phyloP scores from a whole-genome alignment of 2,888 invertebrate species.

The Polydrusus cervinus region DNA sequence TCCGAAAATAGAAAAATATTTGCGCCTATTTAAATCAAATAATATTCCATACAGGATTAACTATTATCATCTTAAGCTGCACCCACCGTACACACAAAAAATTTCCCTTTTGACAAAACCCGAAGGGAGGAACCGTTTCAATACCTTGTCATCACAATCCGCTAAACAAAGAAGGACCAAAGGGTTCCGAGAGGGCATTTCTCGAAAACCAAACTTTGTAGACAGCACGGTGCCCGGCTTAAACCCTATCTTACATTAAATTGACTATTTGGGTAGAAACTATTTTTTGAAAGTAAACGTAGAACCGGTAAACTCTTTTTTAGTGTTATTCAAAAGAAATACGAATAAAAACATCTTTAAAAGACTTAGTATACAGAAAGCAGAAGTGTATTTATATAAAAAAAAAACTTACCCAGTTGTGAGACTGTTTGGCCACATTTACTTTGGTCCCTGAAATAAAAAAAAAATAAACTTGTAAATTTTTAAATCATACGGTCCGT shows the following conservation, averaged over 20 bases:
- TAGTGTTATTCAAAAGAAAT: background rate
- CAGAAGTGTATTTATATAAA: background rate
- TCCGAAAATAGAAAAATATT: too few relatives aligned
- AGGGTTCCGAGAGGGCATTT: slow-evolving; percentile 37
- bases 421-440: slow-evolving; percentile 73
- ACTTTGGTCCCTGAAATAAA: slow-evolving; percentile 68
- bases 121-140: slow-evolving; percentile 25
- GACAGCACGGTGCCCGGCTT: slow-evolving; percentile 36
- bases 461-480: slow-evolving; percentile 23
- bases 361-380: background rate
- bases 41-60: too few relatives aligned
- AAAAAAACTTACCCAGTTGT: slow-evolving; percentile 71
- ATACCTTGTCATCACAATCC: slow-evolving; percentile 39
- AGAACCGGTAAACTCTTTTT: background rate
- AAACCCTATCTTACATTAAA: slow-evolving; percentile 33
- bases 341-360: background rate
- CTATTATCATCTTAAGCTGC: background rate
- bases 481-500: too few relatives aligned
- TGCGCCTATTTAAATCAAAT: too few relatives aligned
- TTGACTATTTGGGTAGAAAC: slow-evolving; percentile 29
- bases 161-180: slow-evolving; percentile 23
- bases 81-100: background rate
- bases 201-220: slow-evolving; percentile 27
- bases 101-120: slow-evolving; percentile 2
- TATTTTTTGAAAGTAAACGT: slow-evolving; percentile 2